Conservation (phyloP, 2,113 vertebrate species). For the Cyanoliseus patagonus region DNA sequence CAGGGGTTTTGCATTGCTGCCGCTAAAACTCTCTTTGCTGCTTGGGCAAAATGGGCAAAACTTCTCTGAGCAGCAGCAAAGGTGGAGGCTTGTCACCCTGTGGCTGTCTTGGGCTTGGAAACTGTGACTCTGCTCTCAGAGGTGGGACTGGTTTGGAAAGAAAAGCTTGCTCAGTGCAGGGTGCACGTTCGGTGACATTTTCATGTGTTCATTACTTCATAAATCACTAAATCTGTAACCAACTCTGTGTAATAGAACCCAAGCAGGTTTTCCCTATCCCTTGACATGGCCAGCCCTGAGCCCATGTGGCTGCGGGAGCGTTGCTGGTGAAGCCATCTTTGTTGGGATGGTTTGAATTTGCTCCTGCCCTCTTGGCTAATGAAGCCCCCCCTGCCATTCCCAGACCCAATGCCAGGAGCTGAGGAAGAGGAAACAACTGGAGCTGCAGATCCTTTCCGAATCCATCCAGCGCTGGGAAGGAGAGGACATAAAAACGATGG, state of each 20-base stretch:
- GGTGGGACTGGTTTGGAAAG: not conserved
- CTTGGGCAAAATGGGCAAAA: not conserved
- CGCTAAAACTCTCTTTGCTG: not conserved
- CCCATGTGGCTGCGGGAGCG: not conserved
- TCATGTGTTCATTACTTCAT: not conserved
- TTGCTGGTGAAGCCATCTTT: not conserved
- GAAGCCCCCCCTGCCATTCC: not conserved
- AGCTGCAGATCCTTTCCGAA: conserved; percentile 95
- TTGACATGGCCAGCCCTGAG: not conserved
- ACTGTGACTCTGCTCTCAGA: conserved; percentile 7
- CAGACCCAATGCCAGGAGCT: conserved; percentile 92
- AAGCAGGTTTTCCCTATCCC: not conserved
- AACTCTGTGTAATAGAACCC: not conserved
- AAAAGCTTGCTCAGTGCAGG: conserved; percentile 3
- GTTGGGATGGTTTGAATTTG: not conserved
- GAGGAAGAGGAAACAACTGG: conserved; percentile 93
- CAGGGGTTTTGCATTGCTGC: not conserved
- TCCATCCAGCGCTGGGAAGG: conserved; percentile 95
- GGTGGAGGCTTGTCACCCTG: not conserved
- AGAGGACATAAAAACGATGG: conserved; percentile 92
- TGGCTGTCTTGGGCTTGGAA: not conserved
- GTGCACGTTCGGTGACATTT: not conserved
- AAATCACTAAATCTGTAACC: not conserved
- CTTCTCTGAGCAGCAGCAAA: not conserved
- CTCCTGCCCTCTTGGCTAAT: not conserved